Evolutionary conservation across 2,113 vertebrate genomes (phyloP).

Genomic region (Gallinago undulata): DNA sequence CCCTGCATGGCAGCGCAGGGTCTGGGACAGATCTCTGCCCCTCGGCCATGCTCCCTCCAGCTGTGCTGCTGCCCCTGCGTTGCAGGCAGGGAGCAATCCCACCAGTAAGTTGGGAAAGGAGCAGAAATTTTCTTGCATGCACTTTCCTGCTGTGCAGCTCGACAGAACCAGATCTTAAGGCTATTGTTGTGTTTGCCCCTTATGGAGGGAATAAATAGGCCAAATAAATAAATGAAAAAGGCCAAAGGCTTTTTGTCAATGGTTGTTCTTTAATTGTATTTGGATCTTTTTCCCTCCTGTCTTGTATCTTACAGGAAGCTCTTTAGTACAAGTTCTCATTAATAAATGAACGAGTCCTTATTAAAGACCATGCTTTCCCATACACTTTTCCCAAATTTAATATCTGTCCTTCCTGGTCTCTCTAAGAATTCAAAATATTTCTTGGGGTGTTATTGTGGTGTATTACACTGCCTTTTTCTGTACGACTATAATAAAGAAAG

Average conservation of each 20-base stretch:
- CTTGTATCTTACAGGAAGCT: not conserved
- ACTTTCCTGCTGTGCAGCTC: not conserved
- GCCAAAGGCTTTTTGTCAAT: not conserved
- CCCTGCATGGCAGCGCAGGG: not conserved
- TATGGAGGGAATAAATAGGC: not conserved
- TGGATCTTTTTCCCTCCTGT: not conserved
- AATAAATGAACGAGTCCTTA: not conserved
- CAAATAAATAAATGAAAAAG: slow-evolving; percentile 35
- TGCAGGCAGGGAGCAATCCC: not conserved
- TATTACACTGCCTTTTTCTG: not conserved
- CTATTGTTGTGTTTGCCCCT: slow-evolving; percentile 4
- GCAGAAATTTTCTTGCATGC: not conserved
- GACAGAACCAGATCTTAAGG: not conserved
- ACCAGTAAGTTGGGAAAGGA: accelerated
- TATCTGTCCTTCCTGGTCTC: not conserved
- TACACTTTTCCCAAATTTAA: not conserved
- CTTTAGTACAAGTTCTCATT: not conserved
- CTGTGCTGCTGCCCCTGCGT: not conserved
- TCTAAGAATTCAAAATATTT: not conserved
- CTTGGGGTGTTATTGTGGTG: not conserved
- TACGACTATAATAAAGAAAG: not conserved
- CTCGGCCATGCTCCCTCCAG: accelerated
- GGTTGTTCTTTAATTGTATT: not conserved
- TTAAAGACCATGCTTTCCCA: not conserved
- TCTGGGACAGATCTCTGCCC: not conserved